Percentiles rank a stretch among this genome's conserved stretches.
These are phyloP conservation scores for Planococcus citri DNA, from an alignment of 1,140 invertebrate species.

Conservation along the genomic window DNA sequence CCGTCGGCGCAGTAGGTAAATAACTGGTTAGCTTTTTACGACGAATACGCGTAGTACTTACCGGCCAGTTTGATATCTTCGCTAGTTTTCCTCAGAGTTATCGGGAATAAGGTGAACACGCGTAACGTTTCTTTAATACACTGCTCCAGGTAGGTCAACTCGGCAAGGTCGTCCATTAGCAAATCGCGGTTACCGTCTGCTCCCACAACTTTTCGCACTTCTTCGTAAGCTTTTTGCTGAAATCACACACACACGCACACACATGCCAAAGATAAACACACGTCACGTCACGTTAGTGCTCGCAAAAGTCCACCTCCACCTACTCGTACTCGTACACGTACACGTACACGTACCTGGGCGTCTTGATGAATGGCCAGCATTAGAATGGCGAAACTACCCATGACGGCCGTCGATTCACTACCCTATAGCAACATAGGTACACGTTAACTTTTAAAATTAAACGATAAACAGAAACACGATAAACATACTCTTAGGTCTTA, in stretches of 20 bases:
- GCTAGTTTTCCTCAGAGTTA: slow-evolving; percentile 39
- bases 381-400: slow-evolving; percentile 35
- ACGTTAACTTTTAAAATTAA: too few relatives aligned
- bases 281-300: too few relatives aligned
- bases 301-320: background rate
- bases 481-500: too few relatives aligned
- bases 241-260: too few relatives aligned
- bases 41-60: background rate
- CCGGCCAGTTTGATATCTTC: slow-evolving; percentile 37
- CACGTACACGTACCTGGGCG: slow-evolving; percentile 35
- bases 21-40: too few relatives aligned
- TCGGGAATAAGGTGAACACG: slow-evolving; percentile 43
- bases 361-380: slow-evolving; percentile 45
- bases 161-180: slow-evolving; percentile 37
- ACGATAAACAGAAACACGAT: slow-evolving; percentile 28
- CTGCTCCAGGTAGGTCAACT: slow-evolving; percentile 35
- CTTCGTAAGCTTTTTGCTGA: slow-evolving; percentile 34
- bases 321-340: background rate
- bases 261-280: too few relatives aligned
- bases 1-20: too few relatives aligned
- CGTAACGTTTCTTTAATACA: slow-evolving; percentile 26
- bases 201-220: slow-evolving; percentile 40
- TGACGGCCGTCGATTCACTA: slow-evolving; percentile 50
- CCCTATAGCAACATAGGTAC: slow-evolving; percentile 44
- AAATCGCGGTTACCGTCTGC: slow-evolving; percentile 30